phyloP scores from a whole-genome alignment of 2,113 vertebrate species.

The Canis aureus region DNA sequence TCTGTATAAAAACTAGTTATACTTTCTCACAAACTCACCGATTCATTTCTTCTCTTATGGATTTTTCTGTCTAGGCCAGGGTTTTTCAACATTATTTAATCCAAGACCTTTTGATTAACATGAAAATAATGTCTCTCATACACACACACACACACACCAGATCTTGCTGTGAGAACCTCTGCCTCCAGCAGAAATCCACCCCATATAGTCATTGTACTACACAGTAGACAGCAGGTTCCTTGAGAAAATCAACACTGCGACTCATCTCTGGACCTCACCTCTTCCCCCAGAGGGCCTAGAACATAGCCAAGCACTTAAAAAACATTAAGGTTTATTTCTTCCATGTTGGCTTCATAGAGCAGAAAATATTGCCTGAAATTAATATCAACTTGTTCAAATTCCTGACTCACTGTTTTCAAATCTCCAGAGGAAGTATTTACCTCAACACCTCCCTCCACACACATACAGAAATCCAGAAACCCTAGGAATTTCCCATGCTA shows the following conservation, averaged over 20 bases:
- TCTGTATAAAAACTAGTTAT: not conserved
- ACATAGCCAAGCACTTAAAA: not conserved
- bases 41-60: not conserved
- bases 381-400: slow-evolving; percentile 73
- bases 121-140: not conserved
- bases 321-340: slow-evolving; percentile 20
- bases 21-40: not conserved
- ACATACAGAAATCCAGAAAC: not conserved
- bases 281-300: not conserved
- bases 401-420: slow-evolving; percentile 65
- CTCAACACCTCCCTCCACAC: not conserved
- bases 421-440: slow-evolving; percentile 35
- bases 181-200: not conserved
- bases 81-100: not conserved
- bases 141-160: not conserved
- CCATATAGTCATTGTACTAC: too few species aligned
- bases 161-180: not conserved
- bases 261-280: too few species aligned
- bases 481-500: not conserved
- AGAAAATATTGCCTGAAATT: slow-evolving; percentile 74
- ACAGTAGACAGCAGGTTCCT: rapidly evolving
- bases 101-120: not conserved
- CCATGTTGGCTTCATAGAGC: not conserved
- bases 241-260: not conserved
- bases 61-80: not conserved